Conservation (phyloP, 2,888 invertebrate genomes). For the Panzeria rudis region DNA sequence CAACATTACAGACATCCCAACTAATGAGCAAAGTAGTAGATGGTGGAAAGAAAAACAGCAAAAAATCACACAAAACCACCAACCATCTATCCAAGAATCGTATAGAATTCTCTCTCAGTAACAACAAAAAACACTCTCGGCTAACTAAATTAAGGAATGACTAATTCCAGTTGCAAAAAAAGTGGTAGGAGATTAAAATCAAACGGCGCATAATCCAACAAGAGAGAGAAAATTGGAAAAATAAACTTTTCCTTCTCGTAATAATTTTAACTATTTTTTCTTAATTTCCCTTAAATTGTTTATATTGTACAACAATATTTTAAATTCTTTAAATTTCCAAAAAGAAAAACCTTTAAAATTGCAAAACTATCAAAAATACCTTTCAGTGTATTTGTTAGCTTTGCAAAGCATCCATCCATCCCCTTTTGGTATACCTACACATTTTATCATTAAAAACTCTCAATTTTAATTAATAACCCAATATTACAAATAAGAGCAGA, state of each 20-base stretch:
- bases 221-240: not conserved
- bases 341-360: not conserved
- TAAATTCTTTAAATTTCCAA: not conserved
- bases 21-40: constrained; percentile 22
- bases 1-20: constrained; percentile 62
- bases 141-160: constrained; percentile 9
- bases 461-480: constrained; percentile 18
- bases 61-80: constrained; percentile 42
- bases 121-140: constrained; percentile 35
- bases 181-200: constrained; percentile 59
- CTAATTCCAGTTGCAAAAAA: constrained; percentile 54
- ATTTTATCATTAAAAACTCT: constrained; percentile 46
- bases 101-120: constrained; percentile 37
- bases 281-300: not conserved
- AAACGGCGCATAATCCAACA: constrained; percentile 58
- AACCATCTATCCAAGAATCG: constrained; percentile 10
- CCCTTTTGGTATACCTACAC: constrained; percentile 62
- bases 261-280: not conserved
- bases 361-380: not conserved
- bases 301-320: not conserved
- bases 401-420: constrained; percentile 35
- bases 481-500: constrained; percentile 31
- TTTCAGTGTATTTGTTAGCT: constrained; percentile 4
- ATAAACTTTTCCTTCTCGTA: constrained; percentile 1
- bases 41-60: constrained; percentile 47